Percentiles rank a stretch among this genome's conserved stretches.
Conservation (phyloP, 2,888 invertebrate species). For the Campopleginae sp. region DNA sequence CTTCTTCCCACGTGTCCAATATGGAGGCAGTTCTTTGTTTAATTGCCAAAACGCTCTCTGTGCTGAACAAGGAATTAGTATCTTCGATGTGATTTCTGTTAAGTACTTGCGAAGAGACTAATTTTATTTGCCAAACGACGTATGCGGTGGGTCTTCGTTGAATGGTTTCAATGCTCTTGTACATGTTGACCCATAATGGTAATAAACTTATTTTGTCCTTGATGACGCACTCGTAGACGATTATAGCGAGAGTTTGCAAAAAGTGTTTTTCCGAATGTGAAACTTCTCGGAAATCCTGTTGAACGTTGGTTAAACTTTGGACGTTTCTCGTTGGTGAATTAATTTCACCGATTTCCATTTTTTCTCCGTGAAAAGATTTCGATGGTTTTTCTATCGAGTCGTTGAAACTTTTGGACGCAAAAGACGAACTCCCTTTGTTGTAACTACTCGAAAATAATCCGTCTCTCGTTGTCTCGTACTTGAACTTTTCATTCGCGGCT, state of each 20-base stretch:
- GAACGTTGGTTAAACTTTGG: constrained; percentile 57
- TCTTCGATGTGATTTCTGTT: constrained; percentile 82
- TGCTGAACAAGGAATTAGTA: constrained; percentile 85
- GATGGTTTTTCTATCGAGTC: constrained; percentile 71
- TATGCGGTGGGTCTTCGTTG: constrained; percentile 85
- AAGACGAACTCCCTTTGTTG: constrained; percentile 70
- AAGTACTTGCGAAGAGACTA: constrained; percentile 87
- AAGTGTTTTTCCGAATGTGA: constrained; percentile 77
- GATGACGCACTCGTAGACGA: constrained; percentile 92
- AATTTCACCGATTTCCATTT: constrained; percentile 78
- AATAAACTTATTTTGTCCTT: constrained; percentile 91
- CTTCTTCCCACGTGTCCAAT: constrained; percentile 86
- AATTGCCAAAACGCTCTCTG: constrained; percentile 87
- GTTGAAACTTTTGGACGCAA: constrained; percentile 69
- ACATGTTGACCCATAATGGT: constrained; percentile 88
- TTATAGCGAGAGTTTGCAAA: constrained; percentile 80
- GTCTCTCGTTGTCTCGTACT: constrained; percentile 67
- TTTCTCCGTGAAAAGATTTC: constrained; percentile 72
- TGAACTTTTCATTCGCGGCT: constrained; percentile 69
- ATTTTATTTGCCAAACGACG: constrained; percentile 91
- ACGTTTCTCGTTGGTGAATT: constrained; percentile 60
- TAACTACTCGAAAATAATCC: constrained; percentile 66
- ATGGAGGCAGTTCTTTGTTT: constrained; percentile 86
- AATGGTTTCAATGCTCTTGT: constrained; percentile 86
- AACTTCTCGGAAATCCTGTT: constrained; percentile 65